Conservation (phyloP, 2,797 vertebrate genomes). For the Sebastes kiyomatsui region DNA sequence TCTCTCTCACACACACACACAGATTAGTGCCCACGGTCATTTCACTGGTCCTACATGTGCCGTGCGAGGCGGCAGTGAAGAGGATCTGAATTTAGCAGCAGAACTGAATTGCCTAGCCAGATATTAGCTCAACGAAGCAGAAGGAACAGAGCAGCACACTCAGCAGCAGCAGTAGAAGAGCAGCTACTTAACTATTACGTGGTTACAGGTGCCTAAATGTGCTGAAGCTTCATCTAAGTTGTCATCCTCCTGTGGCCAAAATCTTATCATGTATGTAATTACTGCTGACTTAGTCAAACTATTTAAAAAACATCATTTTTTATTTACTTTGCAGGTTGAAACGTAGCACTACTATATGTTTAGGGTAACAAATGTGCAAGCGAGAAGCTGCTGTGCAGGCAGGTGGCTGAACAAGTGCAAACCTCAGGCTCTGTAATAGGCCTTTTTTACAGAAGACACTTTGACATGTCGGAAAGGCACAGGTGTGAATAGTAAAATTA, state of each 20-base stretch:
- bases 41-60: conserved; percentile 21
- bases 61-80: conserved; percentile 22
- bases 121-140: conserved; percentile 70
- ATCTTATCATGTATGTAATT: background rate
- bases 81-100: conserved; percentile 51
- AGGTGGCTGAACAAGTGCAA: background rate
- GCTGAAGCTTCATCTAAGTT: conserved; percentile 11
- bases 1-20: background rate
- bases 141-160: conserved; percentile 64
- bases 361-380: background rate
- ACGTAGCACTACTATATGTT: background rate
- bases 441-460: background rate
- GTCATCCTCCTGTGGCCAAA: background rate
- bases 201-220: conserved; percentile 27
- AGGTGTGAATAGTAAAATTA: no score
- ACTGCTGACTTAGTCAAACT: conserved; percentile 9
- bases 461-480: background rate
- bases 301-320: conserved; percentile 1
- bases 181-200: conserved; percentile 26
- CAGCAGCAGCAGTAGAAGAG: conserved; percentile 56
- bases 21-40: conserved; percentile 6
- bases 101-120: conserved; percentile 34
- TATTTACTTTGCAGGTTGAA: background rate
- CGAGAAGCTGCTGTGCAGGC: background rate
- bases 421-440: background rate